Evolutionary conservation across 1,140 invertebrate species (phyloP).

Genomic region (Cyclina sinensis): DNA sequence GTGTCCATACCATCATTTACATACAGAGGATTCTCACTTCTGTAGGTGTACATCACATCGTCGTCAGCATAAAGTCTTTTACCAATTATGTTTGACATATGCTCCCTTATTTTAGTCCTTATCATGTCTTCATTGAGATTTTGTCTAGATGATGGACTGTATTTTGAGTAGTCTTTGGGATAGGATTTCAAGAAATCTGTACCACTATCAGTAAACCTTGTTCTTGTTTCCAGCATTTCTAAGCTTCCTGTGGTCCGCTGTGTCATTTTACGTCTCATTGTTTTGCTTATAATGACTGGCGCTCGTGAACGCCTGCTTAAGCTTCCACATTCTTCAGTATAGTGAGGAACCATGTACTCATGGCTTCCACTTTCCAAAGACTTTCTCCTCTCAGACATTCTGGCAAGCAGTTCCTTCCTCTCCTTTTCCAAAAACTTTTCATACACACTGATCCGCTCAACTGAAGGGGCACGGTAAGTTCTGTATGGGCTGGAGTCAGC

Average conservation of each 20-base stretch:
- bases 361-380: background rate
- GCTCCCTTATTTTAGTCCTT: slow-evolving; percentile 37
- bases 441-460: slow-evolving; percentile 51
- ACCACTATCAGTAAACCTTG: background rate
- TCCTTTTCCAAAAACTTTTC: slow-evolving; percentile 41
- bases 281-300: slow-evolving; percentile 26
- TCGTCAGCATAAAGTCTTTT: slow-evolving; percentile 45
- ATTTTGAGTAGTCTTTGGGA: slow-evolving; percentile 38
- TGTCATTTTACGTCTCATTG: background rate
- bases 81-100: slow-evolving; percentile 65
- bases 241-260: background rate
- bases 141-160: slow-evolving; percentile 19
- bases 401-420: slow-evolving; percentile 24
- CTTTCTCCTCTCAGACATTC: slow-evolving; percentile 30
- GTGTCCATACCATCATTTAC: slow-evolving; percentile 2
- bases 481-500: slow-evolving; percentile 41
- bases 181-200: background rate
- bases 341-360: background rate
- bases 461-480: slow-evolving; percentile 14
- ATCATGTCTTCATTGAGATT: slow-evolving; percentile 57
- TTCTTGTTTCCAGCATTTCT: slow-evolving; percentile 36
- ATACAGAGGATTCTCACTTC: slow-evolving; percentile 23
- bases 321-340: background rate
- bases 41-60: slow-evolving; percentile 19
- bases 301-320: background rate